Conservation (phyloP, 2,113 vertebrate genomes). For the Protobothrops flavoviridis region DNA sequence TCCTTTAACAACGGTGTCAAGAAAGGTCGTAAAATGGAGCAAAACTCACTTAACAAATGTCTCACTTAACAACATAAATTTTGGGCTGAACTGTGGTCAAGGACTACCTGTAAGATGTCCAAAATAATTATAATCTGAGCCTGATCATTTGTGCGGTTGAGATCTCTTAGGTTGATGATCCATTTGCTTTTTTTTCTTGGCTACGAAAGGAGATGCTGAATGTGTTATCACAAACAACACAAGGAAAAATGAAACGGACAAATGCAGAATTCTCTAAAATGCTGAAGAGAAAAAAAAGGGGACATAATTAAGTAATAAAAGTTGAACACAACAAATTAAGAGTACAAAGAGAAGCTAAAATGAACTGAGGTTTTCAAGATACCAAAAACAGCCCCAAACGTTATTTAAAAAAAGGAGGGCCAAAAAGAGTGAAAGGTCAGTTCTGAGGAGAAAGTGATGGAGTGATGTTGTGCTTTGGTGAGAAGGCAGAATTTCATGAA, state of each 20-base stretch:
- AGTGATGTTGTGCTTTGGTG: neutral
- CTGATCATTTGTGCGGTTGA: neutral
- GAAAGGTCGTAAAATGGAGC: no score
- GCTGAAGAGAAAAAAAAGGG: neutral
- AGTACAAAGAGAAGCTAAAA: neutral
- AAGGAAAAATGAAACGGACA: neutral
- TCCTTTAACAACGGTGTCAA: no score
- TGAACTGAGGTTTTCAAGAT: neutral
- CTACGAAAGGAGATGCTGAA: neutral
- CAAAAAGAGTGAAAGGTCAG: neutral
- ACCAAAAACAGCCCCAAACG: neutral
- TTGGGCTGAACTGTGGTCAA: no score
- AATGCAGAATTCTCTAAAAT: neutral
- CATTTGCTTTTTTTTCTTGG: neutral
- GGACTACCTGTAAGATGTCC: neutral
- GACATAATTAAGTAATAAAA: neutral
- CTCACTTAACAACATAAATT: no score
- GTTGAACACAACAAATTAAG: neutral
- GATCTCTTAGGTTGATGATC: neutral
- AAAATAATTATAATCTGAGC: neutral
- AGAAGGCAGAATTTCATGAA: neutral
- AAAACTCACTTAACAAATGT: no score
- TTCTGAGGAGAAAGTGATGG: neutral
- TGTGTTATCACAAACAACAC: neutral
- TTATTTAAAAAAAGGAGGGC: neutral